phyloP scores from a whole-genome alignment of 2,797 vertebrate species.

The Bradypodion pumilum region DNA sequence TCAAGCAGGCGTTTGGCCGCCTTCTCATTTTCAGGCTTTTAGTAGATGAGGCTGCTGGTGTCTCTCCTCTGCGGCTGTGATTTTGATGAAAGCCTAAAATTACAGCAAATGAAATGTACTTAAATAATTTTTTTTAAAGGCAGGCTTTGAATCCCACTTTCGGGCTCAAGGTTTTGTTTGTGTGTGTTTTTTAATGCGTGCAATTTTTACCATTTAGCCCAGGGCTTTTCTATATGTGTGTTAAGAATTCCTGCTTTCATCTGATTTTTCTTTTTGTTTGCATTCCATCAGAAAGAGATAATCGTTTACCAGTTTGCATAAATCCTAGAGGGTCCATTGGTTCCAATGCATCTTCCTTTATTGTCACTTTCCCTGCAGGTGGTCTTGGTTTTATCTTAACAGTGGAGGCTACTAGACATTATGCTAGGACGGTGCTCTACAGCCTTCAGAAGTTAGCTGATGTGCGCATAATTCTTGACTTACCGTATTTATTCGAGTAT shows the following conservation, averaged over 20 bases:
- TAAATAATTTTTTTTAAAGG: not conserved
- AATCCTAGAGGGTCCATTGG: constrained; percentile 49
- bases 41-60: not conserved
- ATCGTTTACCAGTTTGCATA: constrained; percentile 51
- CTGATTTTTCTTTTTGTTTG: constrained; percentile 66
- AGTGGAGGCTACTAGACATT: not conserved
- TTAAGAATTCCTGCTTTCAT: constrained; percentile 56
- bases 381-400: constrained; percentile 6
- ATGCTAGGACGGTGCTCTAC: not conserved
- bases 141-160: constrained; percentile 25
- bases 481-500: no score
- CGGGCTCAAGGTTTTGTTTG: not conserved
- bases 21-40: not conserved
- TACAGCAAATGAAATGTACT: constrained; percentile 28
- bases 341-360: constrained; percentile 8
- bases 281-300: constrained; percentile 64
- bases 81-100: constrained; percentile 51
- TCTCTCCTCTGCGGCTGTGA: constrained; percentile 39
- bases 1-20: not conserved
- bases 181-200: constrained; percentile 28
- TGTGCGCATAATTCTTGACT: not conserved
- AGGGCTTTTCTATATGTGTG: constrained; percentile 51
- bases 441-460: not conserved
- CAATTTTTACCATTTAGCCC: constrained; percentile 63
- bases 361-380: constrained; percentile 8